Evolutionary conservation across 2,888 invertebrate species (phyloP).

Genomic region (Cryptosula pallasiana): DNA sequence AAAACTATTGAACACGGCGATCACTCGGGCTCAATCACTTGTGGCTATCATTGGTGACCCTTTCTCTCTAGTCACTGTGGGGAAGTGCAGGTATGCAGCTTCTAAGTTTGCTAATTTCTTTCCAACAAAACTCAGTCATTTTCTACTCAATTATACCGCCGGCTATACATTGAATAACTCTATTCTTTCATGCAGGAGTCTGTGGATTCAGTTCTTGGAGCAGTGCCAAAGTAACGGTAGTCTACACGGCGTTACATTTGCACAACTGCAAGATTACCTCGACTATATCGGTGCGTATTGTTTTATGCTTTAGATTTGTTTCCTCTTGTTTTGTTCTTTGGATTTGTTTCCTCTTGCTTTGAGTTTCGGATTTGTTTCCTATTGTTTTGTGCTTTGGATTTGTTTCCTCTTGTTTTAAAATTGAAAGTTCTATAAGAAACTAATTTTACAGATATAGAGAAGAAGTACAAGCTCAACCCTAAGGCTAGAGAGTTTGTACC

Average conservation of each 20-base stretch:
- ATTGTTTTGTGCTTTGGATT: no score
- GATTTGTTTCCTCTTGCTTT: no score
- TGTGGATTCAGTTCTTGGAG: conserved; percentile 9
- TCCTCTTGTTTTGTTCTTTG: no score
- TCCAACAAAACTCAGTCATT: no score
- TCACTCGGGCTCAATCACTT: conserved; percentile 73
- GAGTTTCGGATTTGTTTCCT: no score
- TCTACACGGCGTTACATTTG: conserved; percentile 13
- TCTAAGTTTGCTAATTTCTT: no score
- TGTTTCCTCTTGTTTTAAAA: no score
- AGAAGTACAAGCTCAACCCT: conserved; percentile 3
- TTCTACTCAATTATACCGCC: no score
- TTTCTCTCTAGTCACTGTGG: conserved; percentile 72
- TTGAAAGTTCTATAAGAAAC: no score
- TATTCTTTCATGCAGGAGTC: no score
- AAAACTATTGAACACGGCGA: conserved; percentile 75
- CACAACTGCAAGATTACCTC: conserved; percentile 13
- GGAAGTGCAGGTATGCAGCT: conserved; percentile 62
- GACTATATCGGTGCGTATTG: conserved; percentile 13
- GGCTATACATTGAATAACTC: no score
- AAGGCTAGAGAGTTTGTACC: background rate
- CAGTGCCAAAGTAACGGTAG: background rate
- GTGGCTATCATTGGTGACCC: conserved; percentile 82
- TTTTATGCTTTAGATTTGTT: no score
- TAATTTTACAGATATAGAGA: conserved; percentile 13